Base-by-base conservation (phyloP, 1,140 invertebrate genomes). In the Drosophila grimshawi region DNA sequence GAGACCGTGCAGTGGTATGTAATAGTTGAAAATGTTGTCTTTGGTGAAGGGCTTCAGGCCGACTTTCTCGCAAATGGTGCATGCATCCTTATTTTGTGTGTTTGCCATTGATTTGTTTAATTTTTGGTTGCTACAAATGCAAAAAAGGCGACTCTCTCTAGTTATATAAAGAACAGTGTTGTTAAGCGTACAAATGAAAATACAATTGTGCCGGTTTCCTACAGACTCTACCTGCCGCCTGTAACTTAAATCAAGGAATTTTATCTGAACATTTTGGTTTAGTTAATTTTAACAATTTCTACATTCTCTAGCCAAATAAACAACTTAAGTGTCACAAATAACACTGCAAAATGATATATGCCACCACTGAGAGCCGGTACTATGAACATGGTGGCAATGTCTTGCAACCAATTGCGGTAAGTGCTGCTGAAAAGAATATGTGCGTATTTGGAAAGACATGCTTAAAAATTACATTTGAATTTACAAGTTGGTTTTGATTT, bases 1-100 rank as follows among this genome's bases (percentile, higher is more conserved):
- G 8, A 94, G 93, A n/a, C 95, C 95, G 72, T 94, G 93, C 5
- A 94, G 81, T 4, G 95, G 95, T 61, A 93, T 93, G 86, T 95
- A 95, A 76, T 95, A 94, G 89, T 94, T 94, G 3, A 94, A 92
- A 52, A 95, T 78, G 76, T 94, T 95, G 33, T 94, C 93, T 78
- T 92, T 93, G 19, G 93, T 95, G 11, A 95, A 78, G 2, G 95
- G 94, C 80, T 93, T 94, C 3, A 95, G 68, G 3, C 94, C 94
- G 37, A 94, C 89, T 85, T 94, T 94, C 6, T 93, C 91, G 69
- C 92, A 93, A 51, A 93, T 62, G 37, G 90, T 88, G 63, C 91
- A 92, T 10, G 59, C 65, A 32, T 74, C 64, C 8, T 71, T 83
- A 10, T 74, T 80, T 10, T 73, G 60, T 68, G 76, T 68, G 46